Percentiles rank a stretch among this genome's conserved stretches.
Evolutionary conservation across 2,797 vertebrate genomes (phyloP).

Genomic region (Mustela erminea): DNA sequence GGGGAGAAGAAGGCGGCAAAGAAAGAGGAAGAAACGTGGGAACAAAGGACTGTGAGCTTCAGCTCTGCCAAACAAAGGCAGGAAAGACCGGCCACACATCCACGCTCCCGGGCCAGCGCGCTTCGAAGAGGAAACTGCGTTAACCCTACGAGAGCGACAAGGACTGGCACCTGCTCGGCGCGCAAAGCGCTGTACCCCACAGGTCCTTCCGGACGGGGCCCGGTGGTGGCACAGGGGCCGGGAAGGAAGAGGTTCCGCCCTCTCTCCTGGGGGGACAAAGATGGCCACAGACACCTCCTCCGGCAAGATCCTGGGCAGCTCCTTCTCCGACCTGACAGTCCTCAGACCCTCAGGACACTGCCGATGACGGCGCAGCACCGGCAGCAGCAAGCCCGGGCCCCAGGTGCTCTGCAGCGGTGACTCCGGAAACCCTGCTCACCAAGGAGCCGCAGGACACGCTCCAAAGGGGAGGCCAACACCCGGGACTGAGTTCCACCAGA

Average conservation of each 20-base stretch:
- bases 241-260: neutral
- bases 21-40: neutral
- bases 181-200: fast-evolving
- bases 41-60: neutral
- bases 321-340: neutral
- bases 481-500: neutral
- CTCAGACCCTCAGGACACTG: neutral
- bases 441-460: neutral
- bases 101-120: neutral
- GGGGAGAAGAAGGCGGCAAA: neutral
- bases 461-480: no score
- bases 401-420: neutral
- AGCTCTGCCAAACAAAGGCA: conserved; percentile 61
- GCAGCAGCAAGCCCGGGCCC: neutral
- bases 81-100: neutral
- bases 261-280: no score
- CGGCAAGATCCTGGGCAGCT: neutral
- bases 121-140: neutral
- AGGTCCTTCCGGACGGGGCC: neutral
- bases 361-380: neutral
- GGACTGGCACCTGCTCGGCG: neutral
- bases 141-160: neutral
- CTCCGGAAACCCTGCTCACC: neutral
- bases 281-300: neutral
- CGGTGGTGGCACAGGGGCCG: neutral